Percentiles rank a stretch among this genome's conserved stretches.
Conservation (phyloP, 1,140 invertebrate genomes). For the Asobara japonica region DNA sequence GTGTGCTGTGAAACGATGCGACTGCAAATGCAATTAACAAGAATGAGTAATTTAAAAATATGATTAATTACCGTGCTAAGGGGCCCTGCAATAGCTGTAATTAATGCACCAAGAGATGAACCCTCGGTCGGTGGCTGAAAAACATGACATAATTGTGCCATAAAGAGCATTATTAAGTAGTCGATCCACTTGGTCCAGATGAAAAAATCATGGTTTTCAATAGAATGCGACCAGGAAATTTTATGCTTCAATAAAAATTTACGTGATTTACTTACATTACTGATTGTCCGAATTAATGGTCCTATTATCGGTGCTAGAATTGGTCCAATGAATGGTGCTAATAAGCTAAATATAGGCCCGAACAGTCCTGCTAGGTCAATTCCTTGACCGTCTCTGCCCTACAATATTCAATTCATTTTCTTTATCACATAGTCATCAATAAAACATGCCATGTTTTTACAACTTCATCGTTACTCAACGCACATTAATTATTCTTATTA, state of each 20-base stretch:
- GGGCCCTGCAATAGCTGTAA: conserved; percentile 43
- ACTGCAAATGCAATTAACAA: neutral
- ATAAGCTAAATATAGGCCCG: conserved; percentile 50
- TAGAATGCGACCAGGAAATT: no score
- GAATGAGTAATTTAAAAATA: conserved; percentile 6
- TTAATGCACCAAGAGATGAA: conserved; percentile 44
- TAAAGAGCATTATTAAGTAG: neutral
- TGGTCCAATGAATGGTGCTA: conserved; percentile 57
- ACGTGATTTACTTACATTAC: conserved; percentile 51
- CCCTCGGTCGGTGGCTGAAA: conserved; percentile 51
- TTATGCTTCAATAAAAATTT: no score
- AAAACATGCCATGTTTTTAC: neutral
- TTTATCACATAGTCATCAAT: neutral
- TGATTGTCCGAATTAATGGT: conserved; percentile 51
- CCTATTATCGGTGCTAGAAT: conserved; percentile 53
- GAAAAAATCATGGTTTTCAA: no score
- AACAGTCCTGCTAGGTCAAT: conserved; percentile 55
- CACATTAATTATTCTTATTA: conserved; percentile 51
- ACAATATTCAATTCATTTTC: conserved; percentile 7
- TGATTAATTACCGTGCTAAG: conserved; percentile 50
- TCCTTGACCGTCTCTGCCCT: conserved; percentile 54
- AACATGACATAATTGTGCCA: conserved; percentile 1
- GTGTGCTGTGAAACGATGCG: neutral
- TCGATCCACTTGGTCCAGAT: neutral
- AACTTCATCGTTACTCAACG: conserved; percentile 27